Percentiles rank a stretch among this genome's conserved stretches.
phyloP scores from a whole-genome alignment of 2,113 vertebrate genomes.

The Brienomyrus longianalis region DNA sequence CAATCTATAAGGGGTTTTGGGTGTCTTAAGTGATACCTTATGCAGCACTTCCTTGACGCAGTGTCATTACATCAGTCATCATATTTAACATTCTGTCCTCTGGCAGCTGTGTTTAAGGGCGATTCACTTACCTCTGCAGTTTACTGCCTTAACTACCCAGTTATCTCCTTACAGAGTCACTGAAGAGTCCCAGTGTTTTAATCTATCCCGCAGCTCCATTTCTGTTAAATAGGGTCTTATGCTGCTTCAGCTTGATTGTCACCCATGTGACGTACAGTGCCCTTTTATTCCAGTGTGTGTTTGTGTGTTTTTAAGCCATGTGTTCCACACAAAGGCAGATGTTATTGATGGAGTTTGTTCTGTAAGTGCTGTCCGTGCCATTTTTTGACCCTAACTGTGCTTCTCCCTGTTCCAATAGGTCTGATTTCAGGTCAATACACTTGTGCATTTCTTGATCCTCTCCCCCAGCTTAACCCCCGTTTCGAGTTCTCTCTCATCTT shows the following conservation, averaged over 20 bases:
- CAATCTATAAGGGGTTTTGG: not conserved
- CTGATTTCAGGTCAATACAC: slow-evolving; percentile 55
- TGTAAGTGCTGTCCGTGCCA: slow-evolving; percentile 34
- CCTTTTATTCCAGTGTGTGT: not conserved
- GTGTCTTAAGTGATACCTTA: not conserved
- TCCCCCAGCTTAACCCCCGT: slow-evolving; percentile 40
- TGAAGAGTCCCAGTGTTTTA: not conserved
- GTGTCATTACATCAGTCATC: not conserved
- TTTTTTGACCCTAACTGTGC: slow-evolving; percentile 31
- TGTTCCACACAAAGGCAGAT: slow-evolving; percentile 22
- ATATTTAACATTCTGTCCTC: not conserved
- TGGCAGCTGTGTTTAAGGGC: not conserved
- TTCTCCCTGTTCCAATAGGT: slow-evolving; percentile 48
- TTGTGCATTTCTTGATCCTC: slow-evolving; percentile 46
- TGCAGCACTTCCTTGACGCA: not conserved
- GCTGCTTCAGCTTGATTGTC: not conserved
- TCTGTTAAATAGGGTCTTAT: not conserved
- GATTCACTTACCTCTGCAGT: not conserved
- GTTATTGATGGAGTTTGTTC: slow-evolving; percentile 20
- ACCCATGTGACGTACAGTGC: not conserved
- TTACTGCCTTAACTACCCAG: not conserved
- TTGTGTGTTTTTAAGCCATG: not conserved
- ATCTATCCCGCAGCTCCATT: not conserved
- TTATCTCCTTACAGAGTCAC: slow-evolving; percentile 18
- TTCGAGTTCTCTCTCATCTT: slow-evolving; percentile 31